These are phyloP conservation scores for Agrochola lota DNA, from an alignment of 2,888 invertebrate species.

Conservation along the genomic window DNA sequence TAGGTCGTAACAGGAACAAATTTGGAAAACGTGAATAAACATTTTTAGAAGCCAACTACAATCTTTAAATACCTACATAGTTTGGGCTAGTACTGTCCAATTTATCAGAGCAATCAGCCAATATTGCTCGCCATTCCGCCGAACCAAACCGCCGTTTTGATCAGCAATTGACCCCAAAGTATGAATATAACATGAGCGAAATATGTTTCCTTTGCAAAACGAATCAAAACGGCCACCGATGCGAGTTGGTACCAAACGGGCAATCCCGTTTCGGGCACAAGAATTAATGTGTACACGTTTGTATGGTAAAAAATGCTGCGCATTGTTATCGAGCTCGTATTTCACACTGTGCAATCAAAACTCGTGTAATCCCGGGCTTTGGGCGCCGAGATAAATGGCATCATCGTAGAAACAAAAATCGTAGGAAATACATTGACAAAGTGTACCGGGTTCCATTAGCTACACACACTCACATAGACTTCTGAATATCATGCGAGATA, in stretches of 20 bases:
- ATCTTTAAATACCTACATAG: neutral
- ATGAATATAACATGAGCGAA: slow-evolving; percentile 65
- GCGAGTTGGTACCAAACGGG: slow-evolving; percentile 41
- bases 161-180: slow-evolving; percentile 64
- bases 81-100: slow-evolving; percentile 14
- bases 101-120: slow-evolving; percentile 53
- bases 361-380: slow-evolving; percentile 52
- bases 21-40: slow-evolving; percentile 2
- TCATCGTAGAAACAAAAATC: slow-evolving; percentile 19
- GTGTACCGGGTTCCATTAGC: neutral
- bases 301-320: slow-evolving; percentile 42
- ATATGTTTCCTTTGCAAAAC: slow-evolving; percentile 55
- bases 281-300: slow-evolving; percentile 53
- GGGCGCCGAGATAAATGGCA: slow-evolving; percentile 42
- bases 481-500: neutral
- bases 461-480: neutral
- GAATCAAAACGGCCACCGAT: slow-evolving; percentile 50
- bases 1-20: neutral
- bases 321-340: slow-evolving; percentile 58
- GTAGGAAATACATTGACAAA: slow-evolving; percentile 30
- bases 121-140: slow-evolving; percentile 47
- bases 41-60: slow-evolving; percentile 14
- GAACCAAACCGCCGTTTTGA: slow-evolving; percentile 55
- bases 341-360: slow-evolving; percentile 61
- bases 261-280: slow-evolving; percentile 37